These are phyloP conservation scores for Calephelis nemesis DNA, from an alignment of 1,140 invertebrate species.

Conservation along the genomic window DNA sequence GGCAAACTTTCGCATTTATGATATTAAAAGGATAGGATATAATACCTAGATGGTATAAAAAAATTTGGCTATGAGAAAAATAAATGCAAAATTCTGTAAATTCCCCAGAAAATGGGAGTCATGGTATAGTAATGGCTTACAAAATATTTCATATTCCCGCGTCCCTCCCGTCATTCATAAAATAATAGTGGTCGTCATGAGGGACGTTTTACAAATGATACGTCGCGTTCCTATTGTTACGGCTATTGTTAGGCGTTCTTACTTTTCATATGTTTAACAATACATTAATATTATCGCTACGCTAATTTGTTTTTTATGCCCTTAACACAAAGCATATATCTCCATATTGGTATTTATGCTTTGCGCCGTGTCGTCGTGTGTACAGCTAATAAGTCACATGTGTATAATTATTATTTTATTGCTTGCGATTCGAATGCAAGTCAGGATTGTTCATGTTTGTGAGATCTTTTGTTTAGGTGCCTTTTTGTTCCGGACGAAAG, in stretches of 20 bases:
- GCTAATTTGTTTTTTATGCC: slow-evolving; percentile 25
- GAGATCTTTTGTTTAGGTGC: slow-evolving; percentile 29
- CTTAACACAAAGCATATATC: slow-evolving; percentile 19
- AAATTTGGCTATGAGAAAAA: neutral
- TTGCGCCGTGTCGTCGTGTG: slow-evolving; percentile 38
- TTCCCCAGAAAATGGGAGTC: neutral
- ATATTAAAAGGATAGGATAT: too few relatives aligned
- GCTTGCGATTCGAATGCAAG: slow-evolving; percentile 57
- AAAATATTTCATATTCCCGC: slow-evolving; percentile 27
- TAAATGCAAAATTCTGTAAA: neutral
- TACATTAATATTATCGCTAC: neutral
- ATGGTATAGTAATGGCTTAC: slow-evolving; percentile 25
- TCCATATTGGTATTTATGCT: slow-evolving; percentile 7
- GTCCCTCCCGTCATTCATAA: slow-evolving; percentile 64
- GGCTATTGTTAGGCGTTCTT: slow-evolving; percentile 62
- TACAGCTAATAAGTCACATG: slow-evolving; percentile 72
- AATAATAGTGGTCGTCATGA: slow-evolving; percentile 71
- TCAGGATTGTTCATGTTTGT: slow-evolving; percentile 51
- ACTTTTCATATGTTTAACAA: slow-evolving; percentile 26
- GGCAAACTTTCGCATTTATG: too few relatives aligned
- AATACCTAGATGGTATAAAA: neutral
- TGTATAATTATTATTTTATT: slow-evolving; percentile 77
- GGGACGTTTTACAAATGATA: slow-evolving; percentile 77
- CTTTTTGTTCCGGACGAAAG: slow-evolving; percentile 23
- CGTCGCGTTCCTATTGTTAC: slow-evolving; percentile 64